A percentile compares a stretch with the other conserved stretches of the same genome.
These are phyloP conservation scores for Metellina segmentata DNA, from an alignment of 2,888 invertebrate genomes.

Conservation along the genomic window DNA sequence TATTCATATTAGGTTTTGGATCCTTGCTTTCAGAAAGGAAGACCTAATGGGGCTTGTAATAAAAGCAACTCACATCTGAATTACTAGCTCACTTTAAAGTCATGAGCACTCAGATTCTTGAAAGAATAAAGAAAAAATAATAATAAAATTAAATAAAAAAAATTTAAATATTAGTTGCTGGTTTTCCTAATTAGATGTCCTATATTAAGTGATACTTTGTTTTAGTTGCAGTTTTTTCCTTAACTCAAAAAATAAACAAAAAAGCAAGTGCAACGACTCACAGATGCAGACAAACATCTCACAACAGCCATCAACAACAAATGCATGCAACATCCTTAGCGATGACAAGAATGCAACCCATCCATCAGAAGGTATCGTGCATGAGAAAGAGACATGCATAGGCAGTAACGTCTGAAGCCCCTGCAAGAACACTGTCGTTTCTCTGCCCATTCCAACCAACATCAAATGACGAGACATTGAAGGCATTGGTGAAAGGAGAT, in stretches of 20 bases:
- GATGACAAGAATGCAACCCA: constrained; percentile 41
- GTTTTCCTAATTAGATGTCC: too few relatives aligned
- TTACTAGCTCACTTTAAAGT: too few relatives aligned
- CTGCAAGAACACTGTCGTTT: constrained; percentile 73
- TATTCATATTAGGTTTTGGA: too few relatives aligned
- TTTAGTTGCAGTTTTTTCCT: constrained; percentile 8
- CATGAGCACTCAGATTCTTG: too few relatives aligned
- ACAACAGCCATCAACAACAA: constrained; percentile 73
- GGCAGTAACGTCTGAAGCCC: constrained; percentile 74
- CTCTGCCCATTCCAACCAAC: constrained; percentile 77
- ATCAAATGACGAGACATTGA: constrained; percentile 72
- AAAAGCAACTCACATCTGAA: too few relatives aligned
- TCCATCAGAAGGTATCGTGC: constrained; percentile 48
- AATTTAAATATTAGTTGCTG: too few relatives aligned
- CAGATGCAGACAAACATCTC: constrained; percentile 61
- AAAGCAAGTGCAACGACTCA: constrained; percentile 74
- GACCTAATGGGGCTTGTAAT: too few relatives aligned
- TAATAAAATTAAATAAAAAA: too few relatives aligned
- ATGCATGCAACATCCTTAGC: constrained; percentile 67
- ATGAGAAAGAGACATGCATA: constrained; percentile 69
- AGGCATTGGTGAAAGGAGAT: constrained; percentile 75
- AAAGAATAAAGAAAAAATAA: too few relatives aligned
- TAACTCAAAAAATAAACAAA: constrained; percentile 47
- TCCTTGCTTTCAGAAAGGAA: too few relatives aligned
- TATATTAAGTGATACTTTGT: too few relatives aligned